These are phyloP conservation scores for Hymenochirus boettgeri DNA, from an alignment of 2,113 vertebrate species.

Conservation along the genomic window DNA sequence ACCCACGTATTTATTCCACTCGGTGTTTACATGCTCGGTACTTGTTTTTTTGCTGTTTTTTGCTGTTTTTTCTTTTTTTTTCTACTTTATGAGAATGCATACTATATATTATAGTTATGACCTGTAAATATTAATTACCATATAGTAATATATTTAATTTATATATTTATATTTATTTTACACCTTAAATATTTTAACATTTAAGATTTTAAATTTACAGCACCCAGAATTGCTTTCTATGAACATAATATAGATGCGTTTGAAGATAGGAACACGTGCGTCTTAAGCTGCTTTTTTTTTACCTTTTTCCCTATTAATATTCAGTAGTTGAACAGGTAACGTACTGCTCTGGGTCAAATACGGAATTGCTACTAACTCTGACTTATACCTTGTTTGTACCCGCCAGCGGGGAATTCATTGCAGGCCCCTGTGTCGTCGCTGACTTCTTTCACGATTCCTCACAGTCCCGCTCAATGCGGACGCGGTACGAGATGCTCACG, in stretches of 20 bases:
- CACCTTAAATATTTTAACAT: conserved; percentile 68
- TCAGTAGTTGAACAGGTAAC: conserved; percentile 99
- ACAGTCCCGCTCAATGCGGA: conserved; percentile 99
- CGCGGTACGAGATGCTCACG: conserved; percentile 99
- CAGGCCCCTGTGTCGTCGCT: conserved; percentile 98
- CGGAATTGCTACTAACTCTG: conserved; percentile 99
- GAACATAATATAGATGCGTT: conserved; percentile 92
- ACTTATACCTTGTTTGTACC: conserved; percentile 99
- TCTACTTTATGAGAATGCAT: conserved; percentile 52
- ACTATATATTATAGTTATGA: too few relatives aligned
- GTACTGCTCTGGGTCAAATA: conserved; percentile 98
- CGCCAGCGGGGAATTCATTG: conserved; percentile 99
- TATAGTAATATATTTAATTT: too few relatives aligned
- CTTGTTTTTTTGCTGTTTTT: conserved; percentile 50
- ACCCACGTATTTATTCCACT: conserved; percentile 87
- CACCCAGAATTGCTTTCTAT: conserved; percentile 96
- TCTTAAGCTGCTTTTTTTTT: conserved; percentile 68
- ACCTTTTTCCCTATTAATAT: conserved; percentile 83
- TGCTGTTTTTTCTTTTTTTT: background rate
- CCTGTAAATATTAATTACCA: too few relatives aligned
- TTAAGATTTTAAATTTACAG: conserved; percentile 86
- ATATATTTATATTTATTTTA: conserved; percentile 69
- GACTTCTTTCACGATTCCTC: conserved; percentile 99
- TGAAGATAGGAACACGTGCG: conserved; percentile 79
- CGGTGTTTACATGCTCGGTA: conserved; percentile 80